These are phyloP conservation scores for Steromphala cineraria DNA, from an alignment of 2,888 invertebrate species.

Conservation along the genomic window DNA sequence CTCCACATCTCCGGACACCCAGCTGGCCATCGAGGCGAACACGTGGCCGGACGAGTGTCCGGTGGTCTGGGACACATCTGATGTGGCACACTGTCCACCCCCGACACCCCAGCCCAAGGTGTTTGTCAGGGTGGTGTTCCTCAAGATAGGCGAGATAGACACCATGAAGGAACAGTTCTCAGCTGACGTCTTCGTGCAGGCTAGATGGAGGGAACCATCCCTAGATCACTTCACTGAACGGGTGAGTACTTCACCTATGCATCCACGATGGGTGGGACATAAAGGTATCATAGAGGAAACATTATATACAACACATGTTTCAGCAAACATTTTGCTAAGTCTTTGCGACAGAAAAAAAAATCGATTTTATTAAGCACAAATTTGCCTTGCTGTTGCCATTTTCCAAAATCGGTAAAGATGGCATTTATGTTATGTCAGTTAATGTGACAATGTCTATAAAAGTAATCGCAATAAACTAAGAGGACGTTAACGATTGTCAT, in stretches of 20 bases:
- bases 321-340: too few relatives aligned
- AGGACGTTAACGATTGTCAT: too few relatives aligned
- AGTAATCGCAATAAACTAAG: too few relatives aligned
- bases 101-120: constrained; percentile 38
- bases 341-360: too few relatives aligned
- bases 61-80: background rate
- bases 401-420: too few relatives aligned
- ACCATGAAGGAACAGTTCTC: constrained; percentile 72
- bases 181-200: constrained; percentile 70
- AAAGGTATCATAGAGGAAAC: too few relatives aligned
- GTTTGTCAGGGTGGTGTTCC: constrained; percentile 64
- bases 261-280: too few relatives aligned
- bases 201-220: constrained; percentile 69
- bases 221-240: constrained; percentile 50
- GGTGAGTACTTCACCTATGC: background rate
- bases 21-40: background rate
- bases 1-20: background rate
- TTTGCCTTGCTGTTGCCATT: too few relatives aligned
- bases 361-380: too few relatives aligned
- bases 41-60: background rate
- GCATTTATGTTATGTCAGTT: too few relatives aligned
- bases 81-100: background rate
- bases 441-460: too few relatives aligned
- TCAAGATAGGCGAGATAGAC: constrained; percentile 73
- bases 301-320: too few relatives aligned